Percentiles rank a stretch among this genome's conserved stretches.
These are phyloP conservation scores for Pachycephala philippinensis DNA, from an alignment of 2,113 vertebrate genomes.

Conservation along the genomic window DNA sequence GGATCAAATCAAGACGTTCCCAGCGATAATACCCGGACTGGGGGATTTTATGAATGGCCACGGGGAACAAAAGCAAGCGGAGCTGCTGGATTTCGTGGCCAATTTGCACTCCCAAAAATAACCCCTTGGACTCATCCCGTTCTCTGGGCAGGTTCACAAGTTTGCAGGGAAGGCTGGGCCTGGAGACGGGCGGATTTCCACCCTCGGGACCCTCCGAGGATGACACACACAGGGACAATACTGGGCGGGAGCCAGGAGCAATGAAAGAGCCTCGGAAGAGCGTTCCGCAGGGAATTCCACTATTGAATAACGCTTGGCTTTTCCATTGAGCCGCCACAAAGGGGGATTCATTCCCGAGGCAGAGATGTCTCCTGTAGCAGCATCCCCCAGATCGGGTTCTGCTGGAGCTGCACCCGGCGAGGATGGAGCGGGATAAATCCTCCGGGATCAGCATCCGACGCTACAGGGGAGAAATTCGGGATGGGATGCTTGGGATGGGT, in stretches of 20 bases:
- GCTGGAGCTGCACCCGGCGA: neutral
- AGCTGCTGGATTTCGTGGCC: neutral
- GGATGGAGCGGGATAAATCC: neutral
- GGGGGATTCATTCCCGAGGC: neutral
- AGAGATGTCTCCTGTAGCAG: neutral
- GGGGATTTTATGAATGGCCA: neutral
- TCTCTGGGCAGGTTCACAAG: neutral
- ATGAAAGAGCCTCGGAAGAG: neutral
- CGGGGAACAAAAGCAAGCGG: neutral
- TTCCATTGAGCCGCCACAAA: neutral
- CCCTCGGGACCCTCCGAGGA: neutral
- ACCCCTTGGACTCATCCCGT: neutral
- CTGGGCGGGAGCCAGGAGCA: constrained; percentile 20
- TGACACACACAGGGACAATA: neutral
- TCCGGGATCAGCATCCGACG: rapidly evolving
- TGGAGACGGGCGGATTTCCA: rapidly evolving
- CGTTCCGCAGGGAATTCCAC: neutral
- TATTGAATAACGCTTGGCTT: neutral
- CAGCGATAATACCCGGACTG: rapidly evolving
- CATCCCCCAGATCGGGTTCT: neutral
- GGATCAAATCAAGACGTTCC: rapidly evolving
- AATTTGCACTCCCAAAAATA: neutral
- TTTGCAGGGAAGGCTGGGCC: neutral
- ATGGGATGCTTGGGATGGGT: neutral
- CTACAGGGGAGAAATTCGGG: rapidly evolving